phyloP scores from a whole-genome alignment of 2,888 invertebrate genomes.

The Cinara cedri region DNA sequence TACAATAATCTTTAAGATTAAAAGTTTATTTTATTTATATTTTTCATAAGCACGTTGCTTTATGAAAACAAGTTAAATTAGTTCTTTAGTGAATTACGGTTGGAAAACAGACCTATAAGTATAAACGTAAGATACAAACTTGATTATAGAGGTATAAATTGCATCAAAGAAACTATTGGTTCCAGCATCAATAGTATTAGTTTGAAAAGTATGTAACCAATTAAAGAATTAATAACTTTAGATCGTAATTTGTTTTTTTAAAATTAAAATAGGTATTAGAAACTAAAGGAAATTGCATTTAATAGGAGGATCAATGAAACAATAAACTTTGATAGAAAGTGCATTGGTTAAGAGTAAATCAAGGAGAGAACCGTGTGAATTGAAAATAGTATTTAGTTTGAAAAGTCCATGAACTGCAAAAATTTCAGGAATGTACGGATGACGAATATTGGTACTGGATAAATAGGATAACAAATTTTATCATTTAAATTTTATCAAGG shows the following conservation, averaged over 20 bases:
- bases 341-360: not conserved
- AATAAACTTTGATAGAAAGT: not conserved
- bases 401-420: conserved; percentile 13
- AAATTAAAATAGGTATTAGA: not conserved
- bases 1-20: not conserved
- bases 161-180: too few species aligned
- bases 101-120: not conserved
- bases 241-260: too few species aligned
- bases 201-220: too few species aligned
- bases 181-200: too few species aligned
- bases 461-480: not conserved
- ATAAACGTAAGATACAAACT: not conserved
- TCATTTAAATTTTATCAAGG: not conserved
- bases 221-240: too few species aligned
- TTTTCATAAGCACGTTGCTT: not conserved
- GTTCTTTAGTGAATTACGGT: too few species aligned
- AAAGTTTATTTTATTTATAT: not conserved
- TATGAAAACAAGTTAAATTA: not conserved
- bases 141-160: too few species aligned
- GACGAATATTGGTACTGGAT: not conserved
- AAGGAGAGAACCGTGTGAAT: conserved; percentile 6
- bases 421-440: not conserved
- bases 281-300: not conserved
- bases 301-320: not conserved
- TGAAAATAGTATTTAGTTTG: not conserved